phyloP scores from a whole-genome alignment of 2,888 invertebrate species.

The Laspeyria flexula region DNA sequence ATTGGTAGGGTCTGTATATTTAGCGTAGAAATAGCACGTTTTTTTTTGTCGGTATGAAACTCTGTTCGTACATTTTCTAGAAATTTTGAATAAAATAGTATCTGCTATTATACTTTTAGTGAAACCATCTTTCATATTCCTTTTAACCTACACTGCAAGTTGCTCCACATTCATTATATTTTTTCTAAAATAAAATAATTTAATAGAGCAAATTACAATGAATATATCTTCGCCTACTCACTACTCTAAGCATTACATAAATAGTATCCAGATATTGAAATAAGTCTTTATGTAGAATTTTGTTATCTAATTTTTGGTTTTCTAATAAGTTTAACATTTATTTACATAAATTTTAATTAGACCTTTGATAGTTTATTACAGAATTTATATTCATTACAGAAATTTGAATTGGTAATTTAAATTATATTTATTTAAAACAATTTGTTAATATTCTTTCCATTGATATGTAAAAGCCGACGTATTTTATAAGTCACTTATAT shows the following conservation, averaged over 20 bases:
- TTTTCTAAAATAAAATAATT: background rate
- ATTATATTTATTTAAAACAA: no score
- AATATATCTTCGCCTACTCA: constrained; percentile 7
- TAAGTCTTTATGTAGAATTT: background rate
- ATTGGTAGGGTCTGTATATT: background rate
- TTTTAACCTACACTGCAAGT: constrained; percentile 1
- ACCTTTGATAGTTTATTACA: constrained; percentile 4
- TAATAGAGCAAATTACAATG: constrained; percentile 2
- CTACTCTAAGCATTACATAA: constrained; percentile 36
- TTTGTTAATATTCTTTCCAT: no score
- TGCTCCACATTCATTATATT: background rate
- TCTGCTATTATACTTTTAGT: background rate
- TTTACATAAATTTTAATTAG: constrained; percentile 13
- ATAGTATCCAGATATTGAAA: constrained; percentile 8
- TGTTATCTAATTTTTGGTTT: background rate
- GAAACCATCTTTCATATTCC: background rate
- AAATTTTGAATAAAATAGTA: background rate
- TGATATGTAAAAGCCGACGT: constrained; percentile 31
- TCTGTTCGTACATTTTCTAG: background rate
- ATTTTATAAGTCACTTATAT: constrained; percentile 17
- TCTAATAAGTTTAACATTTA: constrained; percentile 12
- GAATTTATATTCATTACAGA: constrained; percentile 9
- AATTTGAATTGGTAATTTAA: background rate
- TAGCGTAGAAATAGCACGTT: background rate
- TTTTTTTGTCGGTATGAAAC: no score